Evolutionary conservation across 2,797 vertebrate species (phyloP), one percentile per base, ranked within the genome.

Genomic region (Cuniculus paca): DNA sequence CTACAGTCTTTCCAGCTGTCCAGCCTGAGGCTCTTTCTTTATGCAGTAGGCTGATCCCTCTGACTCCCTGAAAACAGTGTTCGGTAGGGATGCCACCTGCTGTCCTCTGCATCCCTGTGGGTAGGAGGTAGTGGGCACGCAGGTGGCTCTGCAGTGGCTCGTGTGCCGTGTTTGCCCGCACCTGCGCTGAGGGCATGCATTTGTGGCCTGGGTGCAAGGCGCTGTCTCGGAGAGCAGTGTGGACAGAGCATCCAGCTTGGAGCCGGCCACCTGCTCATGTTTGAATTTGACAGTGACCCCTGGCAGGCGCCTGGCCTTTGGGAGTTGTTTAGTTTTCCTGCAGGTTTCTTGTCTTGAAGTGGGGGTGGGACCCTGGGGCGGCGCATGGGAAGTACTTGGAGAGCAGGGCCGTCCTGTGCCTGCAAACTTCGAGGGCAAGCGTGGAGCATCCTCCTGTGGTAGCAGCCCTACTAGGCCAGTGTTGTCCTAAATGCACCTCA

Each of bases 401-500:
- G 16, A 28, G 26, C 24, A 12, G 52, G 3, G 24, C 45, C 11
- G 39, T 45, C 58, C 13, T 20, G 1, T 11, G 24, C 24, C 45
- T 65, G 48, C 13, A 50, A 31, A n/a, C 78, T 50, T 63, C 48
- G 19, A 22, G 70, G 36, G 48, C 2, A 7, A 36, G 50, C 12
- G 2, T 5, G 11, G 48, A 5, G 20, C 36, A 36, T 45, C 45
- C 60, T 78, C 28, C 31, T 14, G 39, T 9, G 58, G 6, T 24
- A 61, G 77, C 39, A n/a, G 0, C 34, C 9, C 3, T 7, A 5
- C 6, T 6, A 26, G n/a, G 20, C 1, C 5, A 68, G 36, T 28
- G 0, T 16, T 17, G 2, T 83, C 24, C 63, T 74, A n/a, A 17
- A 5, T 1, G 0, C 2, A 26, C 70, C 68, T 60, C 83, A 9